These are phyloP conservation scores for Dryobota labecula DNA, from an alignment of 2,888 invertebrate genomes.

Conservation along the genomic window DNA sequence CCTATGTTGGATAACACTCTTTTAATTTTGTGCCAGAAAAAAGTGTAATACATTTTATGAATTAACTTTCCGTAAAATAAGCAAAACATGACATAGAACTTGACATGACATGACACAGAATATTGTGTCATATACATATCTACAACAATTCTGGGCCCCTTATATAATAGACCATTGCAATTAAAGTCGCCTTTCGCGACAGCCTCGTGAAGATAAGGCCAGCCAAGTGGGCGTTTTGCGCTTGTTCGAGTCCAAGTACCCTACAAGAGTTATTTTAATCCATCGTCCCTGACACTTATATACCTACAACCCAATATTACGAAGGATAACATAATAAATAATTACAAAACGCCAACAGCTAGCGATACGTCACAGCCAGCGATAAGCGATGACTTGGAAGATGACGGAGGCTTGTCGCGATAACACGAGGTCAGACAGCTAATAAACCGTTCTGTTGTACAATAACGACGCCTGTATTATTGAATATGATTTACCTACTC, in stretches of 20 bases:
- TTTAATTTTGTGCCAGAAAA: conserved; percentile 16
- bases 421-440: conserved; percentile 85
- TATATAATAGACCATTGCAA: conserved; percentile 1
- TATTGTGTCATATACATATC: no score
- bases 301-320: conserved; percentile 36
- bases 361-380: conserved; percentile 62
- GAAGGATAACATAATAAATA: conserved; percentile 53
- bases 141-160: not conserved
- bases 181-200: conserved; percentile 26
- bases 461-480: conserved; percentile 74
- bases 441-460: conserved; percentile 73
- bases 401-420: conserved; percentile 86
- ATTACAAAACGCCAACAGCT: conserved; percentile 42
- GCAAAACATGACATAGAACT: not conserved
- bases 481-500: conserved; percentile 77
- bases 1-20: conserved; percentile 8
- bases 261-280: conserved; percentile 27
- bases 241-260: conserved; percentile 21
- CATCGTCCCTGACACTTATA: conserved; percentile 7
- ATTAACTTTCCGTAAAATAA: not conserved
- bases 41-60: conserved; percentile 26
- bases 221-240: conserved; percentile 16
- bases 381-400: conserved; percentile 81
- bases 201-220: conserved; percentile 27
- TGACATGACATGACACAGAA: no score